These are phyloP conservation scores for Channa maculata DNA, from an alignment of 2,113 vertebrate genomes.

Conservation along the genomic window DNA sequence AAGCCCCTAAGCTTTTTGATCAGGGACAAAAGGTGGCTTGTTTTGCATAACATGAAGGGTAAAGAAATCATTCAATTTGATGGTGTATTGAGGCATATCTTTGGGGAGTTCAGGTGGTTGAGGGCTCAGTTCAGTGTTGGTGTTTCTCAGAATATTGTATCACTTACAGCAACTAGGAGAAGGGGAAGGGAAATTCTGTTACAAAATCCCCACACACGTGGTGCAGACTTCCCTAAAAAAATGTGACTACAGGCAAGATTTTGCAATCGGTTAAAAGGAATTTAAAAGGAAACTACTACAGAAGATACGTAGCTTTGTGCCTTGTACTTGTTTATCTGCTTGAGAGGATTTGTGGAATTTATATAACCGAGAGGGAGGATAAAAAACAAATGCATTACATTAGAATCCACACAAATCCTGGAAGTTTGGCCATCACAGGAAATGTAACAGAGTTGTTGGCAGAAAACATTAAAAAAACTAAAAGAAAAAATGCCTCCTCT, in stretches of 20 bases:
- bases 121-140: not conserved
- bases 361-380: slow-evolving; percentile 12
- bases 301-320: not conserved
- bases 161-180: slow-evolving; percentile 31
- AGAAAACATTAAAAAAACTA: too few relatives aligned
- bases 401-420: slow-evolving; percentile 67
- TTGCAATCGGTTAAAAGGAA: slow-evolving; percentile 30
- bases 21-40: not conserved
- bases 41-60: not conserved
- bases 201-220: slow-evolving; percentile 17
- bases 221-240: slow-evolving; percentile 40
- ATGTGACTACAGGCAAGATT: not conserved
- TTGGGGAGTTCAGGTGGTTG: not conserved
- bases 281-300: slow-evolving; percentile 1
- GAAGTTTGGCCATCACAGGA: slow-evolving; percentile 65
- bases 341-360: slow-evolving; percentile 39
- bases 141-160: slow-evolving; percentile 38
- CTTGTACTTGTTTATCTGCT: slow-evolving; percentile 7
- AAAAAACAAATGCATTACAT: slow-evolving; percentile 51
- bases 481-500: not conserved
- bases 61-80: too few relatives aligned
- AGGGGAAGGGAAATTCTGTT: slow-evolving; percentile 21
- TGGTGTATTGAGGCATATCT: not conserved
- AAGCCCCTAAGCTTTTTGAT: not conserved
- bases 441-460: slow-evolving; percentile 27